Percentiles rank a stretch among this genome's conserved stretches.
Evolutionary conservation across 2,113 vertebrate species (phyloP).

Genomic region (Neogobius melanostomus): DNA sequence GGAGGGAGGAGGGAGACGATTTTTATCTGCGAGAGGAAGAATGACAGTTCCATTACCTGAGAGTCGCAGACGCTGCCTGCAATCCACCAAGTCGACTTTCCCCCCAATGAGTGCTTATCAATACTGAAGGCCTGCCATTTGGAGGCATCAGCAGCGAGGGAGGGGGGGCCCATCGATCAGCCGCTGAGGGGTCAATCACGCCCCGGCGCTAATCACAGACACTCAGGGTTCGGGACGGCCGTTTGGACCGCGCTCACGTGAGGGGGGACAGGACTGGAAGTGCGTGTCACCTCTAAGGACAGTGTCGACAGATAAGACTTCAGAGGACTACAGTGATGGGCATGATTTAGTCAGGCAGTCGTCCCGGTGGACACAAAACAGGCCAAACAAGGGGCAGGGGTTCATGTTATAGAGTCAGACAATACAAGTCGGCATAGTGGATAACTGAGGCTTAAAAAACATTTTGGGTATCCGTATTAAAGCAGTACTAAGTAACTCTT

Average conservation of each 20-base stretch:
- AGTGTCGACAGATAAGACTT: conserved; percentile 18
- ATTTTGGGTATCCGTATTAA: too few species aligned
- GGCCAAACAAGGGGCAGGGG: background rate
- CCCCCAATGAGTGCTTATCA: conserved; percentile 62
- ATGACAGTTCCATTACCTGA: conserved; percentile 79
- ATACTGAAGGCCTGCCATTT: conserved; percentile 62
- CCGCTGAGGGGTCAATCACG: conserved; percentile 58
- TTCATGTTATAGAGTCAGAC: too few species aligned
- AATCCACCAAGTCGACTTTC: conserved; percentile 62
- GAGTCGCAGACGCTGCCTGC: conserved; percentile 61
- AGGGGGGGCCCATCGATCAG: conserved; percentile 54
- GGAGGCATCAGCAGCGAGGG: conserved; percentile 46
- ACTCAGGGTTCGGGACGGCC: conserved; percentile 35
- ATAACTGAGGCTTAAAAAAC: too few species aligned
- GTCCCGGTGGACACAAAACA: background rate
- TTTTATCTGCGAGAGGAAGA: conserved; percentile 71
- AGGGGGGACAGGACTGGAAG: conserved; percentile 16
- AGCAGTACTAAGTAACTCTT: too few species aligned
- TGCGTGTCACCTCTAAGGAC: conserved; percentile 9
- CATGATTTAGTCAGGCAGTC: background rate
- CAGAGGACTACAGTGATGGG: conserved; percentile 5
- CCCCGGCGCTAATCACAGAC: conserved; percentile 58
- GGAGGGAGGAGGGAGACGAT: conserved; percentile 49
- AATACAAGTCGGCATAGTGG: too few species aligned
- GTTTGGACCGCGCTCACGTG: conserved; percentile 17